Base-by-base conservation (phyloP, 1,140 invertebrate species). In the Hormaphis cornu region DNA sequence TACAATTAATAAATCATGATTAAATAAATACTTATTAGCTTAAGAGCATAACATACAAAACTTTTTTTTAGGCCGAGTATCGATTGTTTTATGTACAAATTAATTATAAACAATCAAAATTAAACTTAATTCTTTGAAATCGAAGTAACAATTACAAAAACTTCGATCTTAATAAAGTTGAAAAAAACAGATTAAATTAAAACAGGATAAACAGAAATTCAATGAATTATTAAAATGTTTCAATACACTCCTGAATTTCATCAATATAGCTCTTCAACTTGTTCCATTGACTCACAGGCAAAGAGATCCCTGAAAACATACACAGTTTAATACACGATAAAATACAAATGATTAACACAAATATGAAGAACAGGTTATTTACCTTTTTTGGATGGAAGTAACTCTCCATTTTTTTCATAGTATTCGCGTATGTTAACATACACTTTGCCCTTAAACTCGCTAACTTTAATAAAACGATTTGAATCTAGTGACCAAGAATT, bases 301-400 rank as follows among this genome's bases (percentile, higher is more conserved):
- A 69, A 14, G 71, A 59, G 66, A 74, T 73, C 14, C 72, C 72
- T 73, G 44, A 14, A 70, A 71, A 56, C 1, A 56, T 37, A 56
- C 22, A 22, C 16, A 22, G 1, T 22, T 56, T 35, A 20, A 35
- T n/a, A 50, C 12, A 48, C 0, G 61, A 14, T 6, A 48, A 42
- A 28, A 28, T 40, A 10, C 1, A 42, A 48, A 66, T 7, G 18
- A 20, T 28, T 35, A 10, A 46, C 7, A 18, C n/a, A 37, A 46
- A n/a, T 14, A 30, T 8, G 22, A 35, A 33, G 10, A 22, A 1
- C 24, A 9, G 20, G 22, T 12, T 56, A 46, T 16, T 37, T 77
- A 80, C 84, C 84, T 79, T 85, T 85, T 73, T 82, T 84, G 6
- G 83, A 81, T 16, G 84, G 84, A 72, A 76, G 76, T 48, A 81